Base-by-base conservation (phyloP, 1,140 invertebrate genomes). In the Hermetia illucens region DNA sequence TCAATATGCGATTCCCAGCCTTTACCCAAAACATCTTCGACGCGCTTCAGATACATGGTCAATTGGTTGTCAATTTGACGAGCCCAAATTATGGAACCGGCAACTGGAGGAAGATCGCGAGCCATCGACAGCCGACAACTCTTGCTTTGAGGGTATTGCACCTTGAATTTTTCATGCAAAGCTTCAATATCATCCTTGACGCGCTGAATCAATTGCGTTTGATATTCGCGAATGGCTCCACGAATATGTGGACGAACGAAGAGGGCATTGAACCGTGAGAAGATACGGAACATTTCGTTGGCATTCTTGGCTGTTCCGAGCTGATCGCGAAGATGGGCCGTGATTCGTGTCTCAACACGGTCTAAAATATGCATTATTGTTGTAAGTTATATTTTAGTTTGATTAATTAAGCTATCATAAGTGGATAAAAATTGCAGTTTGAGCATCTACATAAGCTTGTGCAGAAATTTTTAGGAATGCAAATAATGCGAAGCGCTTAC, bases 1-100 rank as follows among this genome's bases (percentile, higher is more conserved):
- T 99, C 96, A 19, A 98, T 92, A 60, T 99, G 93, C 52, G 91
- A 94, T 61, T 97, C 93, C 96, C 96, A 99, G 21, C 91, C 93
- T 66, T 95, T 94, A 75, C 84, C 92, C 20, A 99, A 69, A 25
- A 98, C 92, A 70, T 96, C 93, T 68, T 97, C 94, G 4, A 98
- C 93, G 44, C 94, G 73, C 53, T 88, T 82, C 52, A 98, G 75
- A 61, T 96, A 98, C 42, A 91, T 89, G 17, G 88, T 91, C n/a
- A 99, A 69, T 62, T 98, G 94, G 44, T 93, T 76, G 64, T 98
- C 93, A 52, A 99, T 98, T 66, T 97, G 92, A 55, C 89, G 88
- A 2, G 93, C 91, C 95, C 95, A 99, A 46, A 98, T 92, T 44
- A 99, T 98, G 34, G 88, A 95, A 1, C 94, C 94, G 24, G 92